Percentiles rank a stretch among this genome's conserved stretches.
phyloP scores from a whole-genome alignment of 2,888 invertebrate genomes.

The Campopleginae sp. region DNA sequence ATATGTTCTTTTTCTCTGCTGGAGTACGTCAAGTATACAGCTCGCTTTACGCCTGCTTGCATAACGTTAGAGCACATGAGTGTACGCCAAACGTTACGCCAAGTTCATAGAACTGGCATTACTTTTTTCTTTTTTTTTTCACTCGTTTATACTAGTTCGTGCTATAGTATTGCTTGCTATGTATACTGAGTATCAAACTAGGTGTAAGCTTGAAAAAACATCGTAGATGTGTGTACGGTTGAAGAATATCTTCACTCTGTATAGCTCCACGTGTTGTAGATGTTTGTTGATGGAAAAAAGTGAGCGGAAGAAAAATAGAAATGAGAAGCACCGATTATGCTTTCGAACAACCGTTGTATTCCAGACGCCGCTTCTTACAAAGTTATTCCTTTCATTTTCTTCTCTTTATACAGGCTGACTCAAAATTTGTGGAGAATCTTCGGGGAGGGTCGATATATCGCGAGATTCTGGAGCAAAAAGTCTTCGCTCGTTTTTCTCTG shows the following conservation, averaged over 20 bases:
- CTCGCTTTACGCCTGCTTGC: conserved; percentile 34
- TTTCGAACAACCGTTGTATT: conserved; percentile 41
- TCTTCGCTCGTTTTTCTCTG: not conserved
- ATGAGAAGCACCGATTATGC: conserved; percentile 17
- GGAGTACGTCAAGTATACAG: conserved; percentile 4
- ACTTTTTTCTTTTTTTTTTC: conserved; percentile 20
- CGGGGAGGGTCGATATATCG: not conserved
- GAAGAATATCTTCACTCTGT: not conserved
- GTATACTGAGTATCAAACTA: not conserved
- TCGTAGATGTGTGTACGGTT: not conserved
- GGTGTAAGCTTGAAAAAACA: conserved; percentile 2
- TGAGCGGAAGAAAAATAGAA: conserved; percentile 26
- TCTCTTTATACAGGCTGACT: not conserved
- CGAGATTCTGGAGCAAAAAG: not conserved
- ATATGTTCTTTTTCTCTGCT: conserved; percentile 12
- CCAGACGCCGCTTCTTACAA: conserved; percentile 40
- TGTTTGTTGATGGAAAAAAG: conserved; percentile 15
- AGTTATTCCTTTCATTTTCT: conserved; percentile 46
- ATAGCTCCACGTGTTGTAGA: not conserved
- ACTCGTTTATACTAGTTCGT: not conserved
- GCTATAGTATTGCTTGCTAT: not conserved
- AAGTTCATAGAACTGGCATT: conserved; percentile 52
- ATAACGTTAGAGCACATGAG: conserved; percentile 29
- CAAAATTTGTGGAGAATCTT: not conserved
- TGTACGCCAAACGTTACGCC: conserved; percentile 33